These are phyloP conservation scores for Standfussiana lucernea DNA, from an alignment of 2,888 invertebrate species.

Conservation along the genomic window DNA sequence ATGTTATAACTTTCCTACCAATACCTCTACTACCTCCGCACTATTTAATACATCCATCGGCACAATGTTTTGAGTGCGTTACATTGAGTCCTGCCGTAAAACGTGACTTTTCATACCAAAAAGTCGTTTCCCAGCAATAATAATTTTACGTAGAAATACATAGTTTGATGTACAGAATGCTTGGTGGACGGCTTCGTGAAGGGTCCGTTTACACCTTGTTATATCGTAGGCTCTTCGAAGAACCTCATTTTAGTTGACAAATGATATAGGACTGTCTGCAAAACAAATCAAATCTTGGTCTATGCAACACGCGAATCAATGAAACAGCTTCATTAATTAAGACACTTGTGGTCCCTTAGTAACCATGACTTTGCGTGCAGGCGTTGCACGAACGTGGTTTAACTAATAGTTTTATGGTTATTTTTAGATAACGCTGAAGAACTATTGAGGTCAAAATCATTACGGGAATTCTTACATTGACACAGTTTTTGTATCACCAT, in stretches of 20 bases:
- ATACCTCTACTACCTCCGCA: too few relatives aligned
- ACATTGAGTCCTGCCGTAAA: too few relatives aligned
- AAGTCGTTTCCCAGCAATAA: too few relatives aligned
- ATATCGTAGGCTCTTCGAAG: too few relatives aligned
- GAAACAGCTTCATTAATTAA: conserved; percentile 50
- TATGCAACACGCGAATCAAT: conserved; percentile 58
- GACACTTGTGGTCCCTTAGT: conserved; percentile 39
- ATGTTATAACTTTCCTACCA: too few relatives aligned
- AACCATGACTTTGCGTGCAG: conserved; percentile 48
- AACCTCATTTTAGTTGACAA: not conserved
- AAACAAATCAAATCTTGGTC: conserved; percentile 15
- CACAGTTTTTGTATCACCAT: not conserved
- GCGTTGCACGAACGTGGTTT: not conserved
- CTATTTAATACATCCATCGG: too few relatives aligned
- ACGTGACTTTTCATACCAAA: too few relatives aligned
- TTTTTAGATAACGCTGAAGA: not conserved
- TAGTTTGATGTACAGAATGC: too few relatives aligned
- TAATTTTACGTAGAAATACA: too few relatives aligned
- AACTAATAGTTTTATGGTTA: not conserved
- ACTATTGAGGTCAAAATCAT: not conserved
- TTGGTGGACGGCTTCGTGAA: too few relatives aligned
- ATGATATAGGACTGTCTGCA: not conserved
- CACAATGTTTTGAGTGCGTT: too few relatives aligned
- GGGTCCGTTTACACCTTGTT: too few relatives aligned
- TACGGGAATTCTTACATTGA: not conserved